These are phyloP conservation scores for Hippoglossus stenolepis DNA, from an alignment of 2,113 vertebrate species.

Conservation along the genomic window DNA sequence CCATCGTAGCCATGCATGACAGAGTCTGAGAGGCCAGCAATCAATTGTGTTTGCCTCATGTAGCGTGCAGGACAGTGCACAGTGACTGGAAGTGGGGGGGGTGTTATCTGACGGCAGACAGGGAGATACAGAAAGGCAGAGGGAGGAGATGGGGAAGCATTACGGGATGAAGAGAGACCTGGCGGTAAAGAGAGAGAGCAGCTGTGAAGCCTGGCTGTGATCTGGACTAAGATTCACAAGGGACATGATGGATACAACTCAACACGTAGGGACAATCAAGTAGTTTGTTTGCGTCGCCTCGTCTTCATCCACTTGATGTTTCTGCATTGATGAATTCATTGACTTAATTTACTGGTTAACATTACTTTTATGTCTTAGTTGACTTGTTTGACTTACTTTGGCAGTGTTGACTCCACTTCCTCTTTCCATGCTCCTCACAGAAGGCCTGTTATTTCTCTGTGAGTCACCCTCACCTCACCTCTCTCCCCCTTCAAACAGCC, in stretches of 20 bases:
- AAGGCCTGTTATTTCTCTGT: slow-evolving; percentile 42
- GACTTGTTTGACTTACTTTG: neutral
- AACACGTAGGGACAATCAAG: slow-evolving; percentile 44
- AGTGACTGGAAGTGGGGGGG: slow-evolving; percentile 10
- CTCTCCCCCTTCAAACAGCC: neutral
- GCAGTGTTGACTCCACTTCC: slow-evolving; percentile 11
- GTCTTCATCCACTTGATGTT: neutral
- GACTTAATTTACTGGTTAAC: neutral
- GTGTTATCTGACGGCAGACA: slow-evolving; percentile 18
- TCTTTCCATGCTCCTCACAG: slow-evolving; percentile 10
- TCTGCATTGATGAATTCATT: neutral
- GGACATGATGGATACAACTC: neutral
- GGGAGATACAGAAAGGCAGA: neutral
- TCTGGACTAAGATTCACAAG: neutral
- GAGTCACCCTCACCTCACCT: neutral
- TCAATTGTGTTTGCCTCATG: slow-evolving; percentile 65
- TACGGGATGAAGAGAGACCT: slow-evolving; percentile 10
- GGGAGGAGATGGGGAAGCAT: slow-evolving; percentile 19
- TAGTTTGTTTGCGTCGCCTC: neutral
- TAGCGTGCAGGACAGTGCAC: slow-evolving; percentile 38
- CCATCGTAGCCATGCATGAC: slow-evolving; percentile 39
- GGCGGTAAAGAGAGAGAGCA: slow-evolving; percentile 14
- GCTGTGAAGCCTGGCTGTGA: slow-evolving; percentile 3
- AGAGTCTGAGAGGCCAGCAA: slow-evolving; percentile 36
- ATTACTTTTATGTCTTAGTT: neutral